These are phyloP conservation scores for Cydia splendana DNA, from an alignment of 1,140 invertebrate species.

Conservation along the genomic window DNA sequence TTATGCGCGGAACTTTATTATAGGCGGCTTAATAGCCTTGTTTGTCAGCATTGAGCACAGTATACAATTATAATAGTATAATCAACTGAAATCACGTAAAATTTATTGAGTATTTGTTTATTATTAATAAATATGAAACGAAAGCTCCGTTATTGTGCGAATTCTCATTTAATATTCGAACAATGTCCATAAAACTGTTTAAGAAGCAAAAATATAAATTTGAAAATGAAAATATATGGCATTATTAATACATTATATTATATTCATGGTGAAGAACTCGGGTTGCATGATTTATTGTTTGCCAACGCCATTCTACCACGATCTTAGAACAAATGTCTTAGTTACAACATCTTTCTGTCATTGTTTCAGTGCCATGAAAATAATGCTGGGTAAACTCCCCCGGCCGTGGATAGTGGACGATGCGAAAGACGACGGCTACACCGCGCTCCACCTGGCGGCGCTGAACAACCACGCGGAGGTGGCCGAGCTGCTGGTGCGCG, in stretches of 20 bases:
- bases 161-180: neutral
- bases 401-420: conserved; percentile 99
- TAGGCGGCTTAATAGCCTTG: neutral
- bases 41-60: neutral
- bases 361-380: conserved; percentile 94
- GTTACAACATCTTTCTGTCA: neutral
- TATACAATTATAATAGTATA: conserved; percentile 6
- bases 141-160: neutral
- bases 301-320: neutral
- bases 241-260: too few species aligned
- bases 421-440: conserved; percentile 99
- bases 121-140: neutral
- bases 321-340: neutral
- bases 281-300: too few species aligned
- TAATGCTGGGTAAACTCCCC: conserved; percentile 92
- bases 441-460: conserved; percentile 95
- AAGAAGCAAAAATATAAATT: too few species aligned
- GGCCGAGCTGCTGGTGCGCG: conserved; percentile 93
- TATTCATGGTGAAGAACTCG: too few species aligned
- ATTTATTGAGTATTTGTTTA: neutral
- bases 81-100: neutral
- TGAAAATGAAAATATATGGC: too few species aligned
- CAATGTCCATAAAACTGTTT: neutral
- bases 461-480: conserved; percentile 99
- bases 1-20: neutral